Evolutionary conservation across 2,113 vertebrate genomes (phyloP).

Genomic region (Menidia beryllina): DNA sequence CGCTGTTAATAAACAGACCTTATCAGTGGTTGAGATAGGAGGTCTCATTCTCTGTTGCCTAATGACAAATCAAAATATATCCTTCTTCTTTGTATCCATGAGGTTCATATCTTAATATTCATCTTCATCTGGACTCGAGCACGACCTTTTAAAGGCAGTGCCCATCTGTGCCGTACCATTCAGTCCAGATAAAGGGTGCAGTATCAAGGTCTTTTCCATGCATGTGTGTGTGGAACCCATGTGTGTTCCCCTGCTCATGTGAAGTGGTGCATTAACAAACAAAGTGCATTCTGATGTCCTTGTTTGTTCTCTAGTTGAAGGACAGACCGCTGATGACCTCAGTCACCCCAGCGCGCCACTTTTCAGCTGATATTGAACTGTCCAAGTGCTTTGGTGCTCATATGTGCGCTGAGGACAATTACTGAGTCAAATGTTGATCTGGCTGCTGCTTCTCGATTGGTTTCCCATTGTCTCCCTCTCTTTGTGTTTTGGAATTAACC

Average conservation of each 20-base stretch:
- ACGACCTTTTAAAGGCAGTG: neutral
- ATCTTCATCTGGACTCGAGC: too few species aligned
- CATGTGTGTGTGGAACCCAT: slow-evolving; percentile 28
- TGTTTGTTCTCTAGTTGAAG: slow-evolving; percentile 65
- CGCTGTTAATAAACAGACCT: neutral
- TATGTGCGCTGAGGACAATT: slow-evolving; percentile 38
- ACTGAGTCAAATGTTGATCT: slow-evolving; percentile 8
- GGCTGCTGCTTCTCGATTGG: neutral
- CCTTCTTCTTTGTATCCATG: neutral
- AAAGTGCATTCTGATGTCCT: slow-evolving; percentile 59
- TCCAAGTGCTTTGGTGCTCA: slow-evolving; percentile 27
- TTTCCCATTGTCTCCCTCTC: slow-evolving; percentile 9
- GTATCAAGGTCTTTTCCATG: slow-evolving; percentile 21
- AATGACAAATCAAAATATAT: too few species aligned
- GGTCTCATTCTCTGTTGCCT: neutral
- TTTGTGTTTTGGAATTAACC: slow-evolving; percentile 37
- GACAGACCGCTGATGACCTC: slow-evolving; percentile 55
- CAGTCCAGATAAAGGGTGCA: slow-evolving; percentile 11
- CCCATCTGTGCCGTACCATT: neutral
- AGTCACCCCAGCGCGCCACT: slow-evolving; percentile 52
- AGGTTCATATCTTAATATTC: neutral
- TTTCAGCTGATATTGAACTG: slow-evolving; percentile 70
- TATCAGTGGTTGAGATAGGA: neutral
- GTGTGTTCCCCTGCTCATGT: slow-evolving; percentile 12
- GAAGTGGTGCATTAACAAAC: slow-evolving; percentile 36